A percentile compares a stretch with the other conserved stretches of the same genome.
These are phyloP conservation scores for Rhabdornis inornatus DNA, from an alignment of 2,113 vertebrate species.

Conservation along the genomic window DNA sequence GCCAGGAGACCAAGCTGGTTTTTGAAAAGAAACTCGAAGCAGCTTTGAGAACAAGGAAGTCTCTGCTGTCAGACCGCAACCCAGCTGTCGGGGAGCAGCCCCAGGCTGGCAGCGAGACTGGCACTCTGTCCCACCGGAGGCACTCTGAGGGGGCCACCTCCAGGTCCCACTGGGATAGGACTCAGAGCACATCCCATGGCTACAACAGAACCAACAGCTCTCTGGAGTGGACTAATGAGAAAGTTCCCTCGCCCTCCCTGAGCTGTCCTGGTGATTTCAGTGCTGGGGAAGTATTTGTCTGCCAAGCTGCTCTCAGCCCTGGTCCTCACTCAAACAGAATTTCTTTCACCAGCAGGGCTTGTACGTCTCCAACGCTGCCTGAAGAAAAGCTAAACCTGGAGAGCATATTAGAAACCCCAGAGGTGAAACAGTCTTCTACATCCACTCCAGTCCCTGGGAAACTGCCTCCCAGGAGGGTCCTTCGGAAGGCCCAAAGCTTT, in stretches of 20 bases:
- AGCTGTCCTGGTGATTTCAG: background rate
- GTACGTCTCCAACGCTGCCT: constrained; percentile 18
- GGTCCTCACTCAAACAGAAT: background rate
- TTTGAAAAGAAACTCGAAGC: constrained; percentile 83
- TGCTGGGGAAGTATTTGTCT: background rate
- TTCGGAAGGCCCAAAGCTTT: constrained; percentile 82
- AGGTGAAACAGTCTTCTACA: constrained; percentile 26
- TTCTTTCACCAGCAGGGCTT: background rate
- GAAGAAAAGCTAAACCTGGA: constrained; percentile 54
- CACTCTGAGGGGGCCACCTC: constrained; percentile 26
- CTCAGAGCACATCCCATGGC: constrained; percentile 9
- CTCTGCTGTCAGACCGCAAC: background rate
- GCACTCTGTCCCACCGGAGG: background rate
- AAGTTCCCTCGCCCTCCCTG: background rate
- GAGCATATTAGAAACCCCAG: background rate
- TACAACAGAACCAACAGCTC: constrained; percentile 34
- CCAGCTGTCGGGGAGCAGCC: background rate
- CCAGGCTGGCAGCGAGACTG: background rate
- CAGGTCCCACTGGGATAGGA: constrained; percentile 46
- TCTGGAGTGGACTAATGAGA: constrained; percentile 47
- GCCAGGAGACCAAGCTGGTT: constrained; percentile 83
- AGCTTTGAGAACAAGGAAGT: constrained; percentile 64
- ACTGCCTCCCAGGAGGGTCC: constrained; percentile 42
- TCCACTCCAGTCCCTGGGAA: constrained; percentile 11
- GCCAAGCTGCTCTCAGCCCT: background rate